Evolutionary conservation across 1,140 invertebrate species (phyloP).

Genomic region (Batillaria attramentaria): DNA sequence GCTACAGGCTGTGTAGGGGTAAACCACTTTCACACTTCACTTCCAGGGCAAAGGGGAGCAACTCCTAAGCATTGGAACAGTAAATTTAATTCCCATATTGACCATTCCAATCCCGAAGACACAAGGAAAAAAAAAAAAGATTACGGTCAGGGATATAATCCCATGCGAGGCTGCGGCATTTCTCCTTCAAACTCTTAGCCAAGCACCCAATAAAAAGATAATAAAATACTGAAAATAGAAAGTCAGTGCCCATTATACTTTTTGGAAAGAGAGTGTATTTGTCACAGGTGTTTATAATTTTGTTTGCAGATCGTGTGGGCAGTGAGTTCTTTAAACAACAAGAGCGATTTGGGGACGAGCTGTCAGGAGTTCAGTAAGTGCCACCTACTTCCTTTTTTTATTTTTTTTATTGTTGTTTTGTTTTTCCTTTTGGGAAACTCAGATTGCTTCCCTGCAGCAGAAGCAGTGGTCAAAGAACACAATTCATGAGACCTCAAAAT

Average conservation of each 20-base stretch:
- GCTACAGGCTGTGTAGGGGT: too few species aligned
- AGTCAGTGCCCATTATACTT: neutral
- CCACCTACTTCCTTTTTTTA: neutral
- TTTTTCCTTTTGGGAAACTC: neutral
- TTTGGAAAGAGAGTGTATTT: neutral
- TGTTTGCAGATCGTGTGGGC: slow-evolving; percentile 63
- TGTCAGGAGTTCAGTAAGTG: slow-evolving; percentile 69
- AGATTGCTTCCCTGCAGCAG: too few species aligned
- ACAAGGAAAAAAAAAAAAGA: neutral
- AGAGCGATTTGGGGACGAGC: slow-evolving; percentile 67
- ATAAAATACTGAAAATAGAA: neutral
- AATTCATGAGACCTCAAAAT: too few species aligned
- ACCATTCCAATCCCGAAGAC: neutral
- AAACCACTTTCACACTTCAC: too few species aligned
- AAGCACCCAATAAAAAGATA: neutral
- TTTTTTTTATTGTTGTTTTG: neutral
- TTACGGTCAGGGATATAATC: too few species aligned
- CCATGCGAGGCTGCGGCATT: too few species aligned
- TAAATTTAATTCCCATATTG: neutral
- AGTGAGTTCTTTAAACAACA: slow-evolving; percentile 72
- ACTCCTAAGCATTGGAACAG: too few species aligned
- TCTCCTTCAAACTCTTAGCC: too few species aligned
- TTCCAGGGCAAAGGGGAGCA: too few species aligned
- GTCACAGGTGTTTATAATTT: neutral
- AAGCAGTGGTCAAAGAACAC: too few species aligned